These are phyloP conservation scores for Sarcophaga subvicina DNA, from an alignment of 2,888 invertebrate species.

Conservation along the genomic window DNA sequence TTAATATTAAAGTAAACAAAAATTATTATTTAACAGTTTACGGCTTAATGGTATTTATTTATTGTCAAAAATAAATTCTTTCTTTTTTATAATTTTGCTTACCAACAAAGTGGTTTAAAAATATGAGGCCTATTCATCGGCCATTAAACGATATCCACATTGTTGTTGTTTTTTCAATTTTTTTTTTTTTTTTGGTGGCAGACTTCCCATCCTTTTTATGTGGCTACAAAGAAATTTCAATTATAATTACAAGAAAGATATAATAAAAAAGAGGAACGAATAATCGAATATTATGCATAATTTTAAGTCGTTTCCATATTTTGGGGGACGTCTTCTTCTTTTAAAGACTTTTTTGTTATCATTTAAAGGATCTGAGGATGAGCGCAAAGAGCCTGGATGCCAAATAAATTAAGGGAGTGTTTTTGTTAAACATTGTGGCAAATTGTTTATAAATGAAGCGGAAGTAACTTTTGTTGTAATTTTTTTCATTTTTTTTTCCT, in stretches of 20 bases:
- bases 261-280: constrained; percentile 71
- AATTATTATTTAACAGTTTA: constrained; percentile 75
- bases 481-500: constrained; percentile 54
- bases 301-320: neutral
- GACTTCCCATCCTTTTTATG: neutral
- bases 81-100: neutral
- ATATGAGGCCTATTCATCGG: neutral
- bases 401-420: constrained; percentile 37
- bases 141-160: constrained; percentile 4
- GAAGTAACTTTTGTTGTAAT: constrained; percentile 73
- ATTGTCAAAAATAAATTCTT: constrained; percentile 72
- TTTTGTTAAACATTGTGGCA: constrained; percentile 53
- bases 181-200: too few relatives aligned
- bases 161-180: neutral
- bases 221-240: constrained; percentile 75
- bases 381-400: neutral
- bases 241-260: constrained; percentile 79
- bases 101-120: neutral
- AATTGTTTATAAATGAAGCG: constrained; percentile 80
- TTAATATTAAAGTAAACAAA: neutral
- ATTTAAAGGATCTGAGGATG: neutral
- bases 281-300: constrained; percentile 31
- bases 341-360: neutral
- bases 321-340: neutral
- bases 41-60: constrained; percentile 79